Evolutionary conservation across 2,888 invertebrate species (phyloP).

Genomic region (Tenthredo livida): DNA sequence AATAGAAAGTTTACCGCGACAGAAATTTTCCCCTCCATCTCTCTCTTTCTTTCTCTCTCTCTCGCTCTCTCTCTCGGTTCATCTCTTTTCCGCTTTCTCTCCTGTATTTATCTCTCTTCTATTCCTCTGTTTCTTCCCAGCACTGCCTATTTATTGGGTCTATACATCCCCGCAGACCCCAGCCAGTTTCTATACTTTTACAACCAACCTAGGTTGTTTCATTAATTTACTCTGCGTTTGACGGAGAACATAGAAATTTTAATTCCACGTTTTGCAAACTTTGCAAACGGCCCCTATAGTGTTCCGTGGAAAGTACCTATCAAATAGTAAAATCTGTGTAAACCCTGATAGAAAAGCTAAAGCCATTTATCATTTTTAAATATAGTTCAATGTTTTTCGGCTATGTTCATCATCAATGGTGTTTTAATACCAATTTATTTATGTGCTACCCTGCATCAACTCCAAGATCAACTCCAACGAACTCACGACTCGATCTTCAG

Average conservation of each 20-base stretch:
- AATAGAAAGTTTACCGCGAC: constrained; percentile 76
- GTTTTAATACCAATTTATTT: background rate
- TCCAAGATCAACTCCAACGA: background rate
- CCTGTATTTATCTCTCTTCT: background rate
- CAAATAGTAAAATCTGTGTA: background rate
- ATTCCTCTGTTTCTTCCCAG: constrained; percentile 55
- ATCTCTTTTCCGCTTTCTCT: constrained; percentile 8
- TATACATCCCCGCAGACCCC: background rate
- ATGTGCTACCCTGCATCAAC: background rate
- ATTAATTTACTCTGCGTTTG: constrained; percentile 36
- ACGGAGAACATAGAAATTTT: background rate
- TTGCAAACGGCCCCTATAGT: background rate
- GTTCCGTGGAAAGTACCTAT: background rate
- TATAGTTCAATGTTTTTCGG: constrained; percentile 26
- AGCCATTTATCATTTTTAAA: background rate
- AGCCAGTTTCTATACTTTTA: background rate
- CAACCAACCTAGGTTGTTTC: constrained; percentile 12
- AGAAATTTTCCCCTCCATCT: constrained; percentile 63
- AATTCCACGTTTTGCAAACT: background rate
- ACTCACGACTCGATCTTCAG: background rate
- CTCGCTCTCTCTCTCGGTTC: constrained; percentile 48
- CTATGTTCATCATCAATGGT: background rate
- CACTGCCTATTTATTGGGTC: background rate
- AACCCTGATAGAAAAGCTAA: background rate
- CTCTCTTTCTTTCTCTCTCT: constrained; percentile 54